Evolutionary conservation across 2,888 invertebrate species (phyloP).

Genomic region (Dione juno): DNA sequence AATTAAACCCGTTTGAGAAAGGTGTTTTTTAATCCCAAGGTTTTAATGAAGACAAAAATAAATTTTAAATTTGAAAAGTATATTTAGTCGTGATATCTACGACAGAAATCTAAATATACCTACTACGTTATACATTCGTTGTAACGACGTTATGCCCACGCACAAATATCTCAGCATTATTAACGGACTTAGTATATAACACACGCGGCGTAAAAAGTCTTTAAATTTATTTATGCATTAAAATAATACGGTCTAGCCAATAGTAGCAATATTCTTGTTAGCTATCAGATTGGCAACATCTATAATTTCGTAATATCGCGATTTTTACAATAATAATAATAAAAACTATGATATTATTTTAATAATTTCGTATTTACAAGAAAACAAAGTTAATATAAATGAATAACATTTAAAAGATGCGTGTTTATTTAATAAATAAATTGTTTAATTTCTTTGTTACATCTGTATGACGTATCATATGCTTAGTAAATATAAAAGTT

Average conservation of each 20-base stretch:
- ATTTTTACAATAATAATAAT: not conserved
- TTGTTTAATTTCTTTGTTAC: not conserved
- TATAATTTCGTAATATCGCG: not conserved
- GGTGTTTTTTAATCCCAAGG: too few relatives aligned
- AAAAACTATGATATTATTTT: too few relatives aligned
- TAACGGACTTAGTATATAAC: constrained; percentile 10
- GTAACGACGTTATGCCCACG: constrained; percentile 26
- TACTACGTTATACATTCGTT: constrained; percentile 17
- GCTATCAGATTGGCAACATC: not conserved
- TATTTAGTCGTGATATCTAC: not conserved
- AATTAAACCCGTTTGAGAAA: too few relatives aligned
- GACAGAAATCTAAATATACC: constrained; percentile 15
- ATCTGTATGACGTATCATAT: not conserved
- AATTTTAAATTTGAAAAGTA: not conserved
- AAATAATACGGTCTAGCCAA: not conserved
- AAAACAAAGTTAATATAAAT: too few relatives aligned
- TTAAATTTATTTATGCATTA: constrained; percentile 10
- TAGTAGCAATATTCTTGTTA: not conserved
- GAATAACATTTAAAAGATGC: too few relatives aligned
- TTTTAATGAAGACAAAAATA: not conserved
- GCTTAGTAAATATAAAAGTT: not conserved
- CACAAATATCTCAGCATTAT: constrained; percentile 8
- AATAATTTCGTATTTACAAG: too few relatives aligned
- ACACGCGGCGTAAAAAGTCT: constrained; percentile 1
- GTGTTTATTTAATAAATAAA: not conserved